Evolutionary conservation across 1,140 invertebrate genomes (phyloP).

Genomic region (Drosophila baimaii): DNA sequence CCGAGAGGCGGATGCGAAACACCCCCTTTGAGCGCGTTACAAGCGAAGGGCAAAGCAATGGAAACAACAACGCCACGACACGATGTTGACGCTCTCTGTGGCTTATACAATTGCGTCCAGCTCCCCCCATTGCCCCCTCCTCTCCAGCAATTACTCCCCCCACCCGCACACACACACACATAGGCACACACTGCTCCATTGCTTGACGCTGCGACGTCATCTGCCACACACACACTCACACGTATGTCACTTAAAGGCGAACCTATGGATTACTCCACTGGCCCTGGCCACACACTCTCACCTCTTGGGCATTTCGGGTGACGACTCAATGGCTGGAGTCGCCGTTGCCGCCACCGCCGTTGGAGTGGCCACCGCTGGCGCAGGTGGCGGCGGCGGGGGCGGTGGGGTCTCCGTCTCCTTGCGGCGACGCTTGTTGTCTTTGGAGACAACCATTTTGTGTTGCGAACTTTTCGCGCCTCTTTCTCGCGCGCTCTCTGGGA

Average conservation of each 20-base stretch:
- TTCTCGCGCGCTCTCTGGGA: conserved; percentile 44
- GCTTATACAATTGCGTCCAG: conserved; percentile 46
- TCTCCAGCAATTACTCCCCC: conserved; percentile 17
- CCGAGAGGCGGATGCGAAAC: conserved; percentile 52
- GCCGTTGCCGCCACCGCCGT: conserved; percentile 32
- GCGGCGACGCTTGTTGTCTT: conserved; percentile 83
- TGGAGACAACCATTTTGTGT: conserved; percentile 84
- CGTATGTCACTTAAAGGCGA: conserved; percentile 17
- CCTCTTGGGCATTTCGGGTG: conserved; percentile 84
- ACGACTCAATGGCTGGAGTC: conserved; percentile 75
- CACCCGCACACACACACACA: conserved; percentile 1
- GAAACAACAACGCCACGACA: conserved; percentile 66
- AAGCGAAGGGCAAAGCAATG: conserved; percentile 25
- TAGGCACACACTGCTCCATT: not conserved
- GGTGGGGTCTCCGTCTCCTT: conserved; percentile 77
- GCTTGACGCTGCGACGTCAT: conserved; percentile 68
- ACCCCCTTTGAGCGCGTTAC: conserved; percentile 56
- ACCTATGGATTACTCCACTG: conserved; percentile 23
- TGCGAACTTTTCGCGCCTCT: conserved; percentile 78
- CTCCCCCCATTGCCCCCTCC: not conserved
- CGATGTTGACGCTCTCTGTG: conserved; percentile 55
- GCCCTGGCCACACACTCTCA: conserved; percentile 45
- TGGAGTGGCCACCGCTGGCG: conserved; percentile 37
- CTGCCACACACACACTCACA: conserved; percentile 48
- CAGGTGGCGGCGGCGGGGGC: conserved; percentile 56